phyloP scores from a whole-genome alignment of 2,888 invertebrate genomes.

The Smittia aterrima region DNA sequence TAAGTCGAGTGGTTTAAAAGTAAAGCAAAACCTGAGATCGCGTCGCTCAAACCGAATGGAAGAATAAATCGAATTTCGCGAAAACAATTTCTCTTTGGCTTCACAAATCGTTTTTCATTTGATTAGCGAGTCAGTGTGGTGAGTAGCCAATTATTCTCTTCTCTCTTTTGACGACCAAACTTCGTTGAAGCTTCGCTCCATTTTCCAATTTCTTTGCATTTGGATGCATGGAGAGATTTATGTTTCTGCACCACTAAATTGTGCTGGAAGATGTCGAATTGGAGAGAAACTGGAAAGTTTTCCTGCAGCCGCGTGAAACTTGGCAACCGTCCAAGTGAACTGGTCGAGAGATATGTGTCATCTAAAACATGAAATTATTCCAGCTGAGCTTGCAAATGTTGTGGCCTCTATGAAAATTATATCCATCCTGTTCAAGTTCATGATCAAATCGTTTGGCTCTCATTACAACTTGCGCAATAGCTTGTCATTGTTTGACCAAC shows the following conservation, averaged over 20 bases:
- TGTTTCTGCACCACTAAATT: background rate
- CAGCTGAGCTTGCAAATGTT: too few relatives aligned
- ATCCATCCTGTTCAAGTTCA: too few relatives aligned
- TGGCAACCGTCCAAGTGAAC: background rate
- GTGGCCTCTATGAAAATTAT: too few relatives aligned
- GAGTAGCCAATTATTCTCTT: background rate
- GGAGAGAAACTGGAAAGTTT: conserved; percentile 4
- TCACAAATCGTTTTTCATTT: background rate
- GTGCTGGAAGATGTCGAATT: background rate
- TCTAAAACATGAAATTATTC: background rate
- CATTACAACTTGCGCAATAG: too few relatives aligned
- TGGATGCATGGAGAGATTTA: background rate
- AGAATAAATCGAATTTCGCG: too few relatives aligned
- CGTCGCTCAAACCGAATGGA: too few relatives aligned
- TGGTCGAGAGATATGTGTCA: background rate
- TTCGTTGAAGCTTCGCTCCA: background rate
- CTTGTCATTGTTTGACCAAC: background rate
- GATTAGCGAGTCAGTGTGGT: background rate
- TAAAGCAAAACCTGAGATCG: too few relatives aligned
- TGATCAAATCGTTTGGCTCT: too few relatives aligned
- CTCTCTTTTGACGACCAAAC: background rate
- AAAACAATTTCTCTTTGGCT: background rate
- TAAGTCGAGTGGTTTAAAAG: too few relatives aligned
- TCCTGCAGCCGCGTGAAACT: background rate
- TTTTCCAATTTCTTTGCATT: background rate